Percentiles rank a stretch among this genome's conserved stretches.
Conservation (phyloP, 2,797 vertebrate genomes). For the Gallirallus australis region DNA sequence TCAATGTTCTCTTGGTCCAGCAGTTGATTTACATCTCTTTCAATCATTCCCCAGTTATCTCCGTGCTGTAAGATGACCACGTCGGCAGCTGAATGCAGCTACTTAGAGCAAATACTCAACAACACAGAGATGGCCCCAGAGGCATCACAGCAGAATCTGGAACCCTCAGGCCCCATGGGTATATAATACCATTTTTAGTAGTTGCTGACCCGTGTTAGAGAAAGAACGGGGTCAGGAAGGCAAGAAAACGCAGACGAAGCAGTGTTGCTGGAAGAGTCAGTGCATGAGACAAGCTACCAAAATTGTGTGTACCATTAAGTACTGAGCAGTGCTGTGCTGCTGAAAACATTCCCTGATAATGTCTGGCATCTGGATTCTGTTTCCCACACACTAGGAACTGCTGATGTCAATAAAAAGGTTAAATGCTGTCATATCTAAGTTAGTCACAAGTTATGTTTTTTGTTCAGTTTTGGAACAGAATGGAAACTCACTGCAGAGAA, state of each 20-base stretch:
- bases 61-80: not conserved
- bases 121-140: not conserved
- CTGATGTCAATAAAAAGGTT: not conserved
- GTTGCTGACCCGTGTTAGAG: not conserved
- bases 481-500: not conserved
- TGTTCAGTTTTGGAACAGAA: slow-evolving; percentile 3
- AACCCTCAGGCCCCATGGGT: not conserved
- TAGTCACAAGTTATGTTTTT: rapidly evolving
- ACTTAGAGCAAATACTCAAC: not conserved
- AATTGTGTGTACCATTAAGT: not conserved
- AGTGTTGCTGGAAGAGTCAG: not conserved
- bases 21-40: not conserved
- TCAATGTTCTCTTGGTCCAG: not conserved
- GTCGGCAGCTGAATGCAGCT: not conserved
- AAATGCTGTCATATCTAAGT: not conserved
- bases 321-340: not conserved
- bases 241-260: not conserved
- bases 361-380: not conserved
- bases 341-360: not conserved
- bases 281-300: not conserved
- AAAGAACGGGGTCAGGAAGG: slow-evolving; percentile 17
- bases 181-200: not conserved
- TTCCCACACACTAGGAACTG: not conserved
- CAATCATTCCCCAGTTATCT: not conserved
- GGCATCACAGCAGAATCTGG: not conserved